Evolutionary conservation across 2,113 vertebrate species (phyloP), one percentile per base, ranked within the genome.

Genomic region (Takifugu bimaculatus): DNA sequence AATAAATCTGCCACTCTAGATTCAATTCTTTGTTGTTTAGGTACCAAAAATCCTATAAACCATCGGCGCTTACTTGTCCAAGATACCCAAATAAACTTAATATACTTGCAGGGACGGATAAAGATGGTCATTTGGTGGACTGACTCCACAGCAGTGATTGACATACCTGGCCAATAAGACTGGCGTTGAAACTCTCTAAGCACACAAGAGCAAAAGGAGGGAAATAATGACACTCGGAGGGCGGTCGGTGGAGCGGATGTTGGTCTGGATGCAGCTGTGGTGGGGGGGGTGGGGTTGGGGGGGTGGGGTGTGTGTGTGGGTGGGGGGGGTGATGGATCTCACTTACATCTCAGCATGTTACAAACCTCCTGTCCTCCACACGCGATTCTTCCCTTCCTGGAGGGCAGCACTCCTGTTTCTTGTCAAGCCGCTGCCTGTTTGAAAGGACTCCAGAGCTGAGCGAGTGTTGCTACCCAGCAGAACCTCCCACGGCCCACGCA

Each of bases 401-500:
- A 78, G 73, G 59, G 63, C 74, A 65, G 61, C 29, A 5, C 49
- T 44, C 57, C 74, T 81, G 82, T 72, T 81, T 76, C 70, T 52
- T 6, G 45, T 82, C 80, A 78, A 56, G 39, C 43, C 63, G 57
- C 55, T 2, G 67, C 57, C 78, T 79, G 64, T 65, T 72, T n/a
- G 76, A 70, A 73, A 59, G 60, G 58, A 47, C 50, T 62, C 27
- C 14, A 44, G 55, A 25, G 39, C 25, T 55, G 49, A 43, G 43
- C 49, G 60, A 14, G 26, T 3, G 9, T 43, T 68, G 66, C 25
- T 0, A 58, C 63, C 39, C 54, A 15, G 2, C 60, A 62, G 56
- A 42, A 45, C 2, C 26, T 50, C 48, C 13, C 6, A 47, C 14
- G 32, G 32, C 32, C 2, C 32, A 35, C 5, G 45, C 45, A 47